phyloP scores from a whole-genome alignment of 2,113 vertebrate species.

The Prionailurus viverrinus region DNA sequence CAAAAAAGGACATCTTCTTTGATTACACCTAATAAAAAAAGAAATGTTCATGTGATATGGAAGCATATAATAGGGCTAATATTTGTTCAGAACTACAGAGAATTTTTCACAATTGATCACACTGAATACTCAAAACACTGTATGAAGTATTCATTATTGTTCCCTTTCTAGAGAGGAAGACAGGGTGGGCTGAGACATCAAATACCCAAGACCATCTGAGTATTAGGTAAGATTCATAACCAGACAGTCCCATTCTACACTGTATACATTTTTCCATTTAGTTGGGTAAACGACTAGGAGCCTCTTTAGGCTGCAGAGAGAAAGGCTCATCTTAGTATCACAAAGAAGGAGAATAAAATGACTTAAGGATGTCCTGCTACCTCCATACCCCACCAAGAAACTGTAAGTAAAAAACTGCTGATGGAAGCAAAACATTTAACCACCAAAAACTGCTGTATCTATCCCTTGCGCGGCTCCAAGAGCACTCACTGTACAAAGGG shows the following conservation, averaged over 20 bases:
- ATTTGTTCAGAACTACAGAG: background rate
- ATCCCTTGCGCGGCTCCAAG: background rate
- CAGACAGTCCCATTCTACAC: background rate
- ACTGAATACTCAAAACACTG: background rate
- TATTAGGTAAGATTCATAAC: background rate
- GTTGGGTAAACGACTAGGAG: background rate
- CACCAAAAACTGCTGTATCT: background rate
- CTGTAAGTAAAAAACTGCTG: background rate
- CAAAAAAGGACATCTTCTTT: background rate
- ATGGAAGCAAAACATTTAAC: conserved; percentile 23
- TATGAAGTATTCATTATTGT: background rate
- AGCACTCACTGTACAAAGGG: background rate
- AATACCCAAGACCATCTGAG: background rate
- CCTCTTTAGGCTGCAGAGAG: background rate
- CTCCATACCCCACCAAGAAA: background rate
- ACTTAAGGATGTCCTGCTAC: background rate
- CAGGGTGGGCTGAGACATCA: background rate
- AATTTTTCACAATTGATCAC: background rate
- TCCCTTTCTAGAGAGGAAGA: background rate
- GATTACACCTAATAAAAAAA: background rate
- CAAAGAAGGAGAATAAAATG: background rate
- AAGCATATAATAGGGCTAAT: background rate
- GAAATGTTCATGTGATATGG: background rate
- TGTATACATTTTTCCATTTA: background rate
- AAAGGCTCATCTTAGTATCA: background rate